Evolutionary conservation across 2,888 invertebrate genomes (phyloP), one percentile per base, ranked within the genome.

Genomic region (Chrysina gloriosa): DNA sequence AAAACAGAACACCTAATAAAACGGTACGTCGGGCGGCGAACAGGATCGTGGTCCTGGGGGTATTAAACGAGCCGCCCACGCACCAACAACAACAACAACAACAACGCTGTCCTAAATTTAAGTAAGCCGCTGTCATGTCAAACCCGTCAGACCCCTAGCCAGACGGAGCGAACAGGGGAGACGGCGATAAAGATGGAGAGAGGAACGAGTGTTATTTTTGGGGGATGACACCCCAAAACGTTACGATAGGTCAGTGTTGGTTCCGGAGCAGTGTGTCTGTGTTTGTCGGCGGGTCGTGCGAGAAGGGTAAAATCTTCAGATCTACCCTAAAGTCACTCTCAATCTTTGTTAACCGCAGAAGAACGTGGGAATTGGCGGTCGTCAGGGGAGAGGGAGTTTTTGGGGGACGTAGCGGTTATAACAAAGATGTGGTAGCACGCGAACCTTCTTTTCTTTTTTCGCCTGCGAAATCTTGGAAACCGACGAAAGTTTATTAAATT

Each of bases 271-370:
- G 42, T 39, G 39, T 58, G 58, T 58, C 39, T 52, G 52, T 52
- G 52, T 27, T 48, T 7, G 48, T 23, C 5, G 48, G 11, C 25
- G 34, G 14, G 42, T 68, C 56, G 70, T 47, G 48, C 67, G 71
- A 69, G 70, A 72, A 72, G 74, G 73, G 73, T 73, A 72, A 71
- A 72, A 69, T 70, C 73, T 71, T 67, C 69, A 69, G 68, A 70
- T 70, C 71, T 68, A 69, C 70, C 71, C 72, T 64, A 73, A 69
- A 68, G 66, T 63, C 69, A 54, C 63, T 66, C 68, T 68, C 66
- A 65, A 61, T 69, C 47, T 61, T 56, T 69, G 69, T 71, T 71
- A 71, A 69, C 69, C 71, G 65, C 65, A 56, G 58, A 58, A 58
- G 58, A 42, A 58, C 58, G 42, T 39, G 39, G 58, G 27, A 42